These are phyloP conservation scores for Remorina albescens DNA, from an alignment of 2,797 vertebrate genomes.

Conservation along the genomic window DNA sequence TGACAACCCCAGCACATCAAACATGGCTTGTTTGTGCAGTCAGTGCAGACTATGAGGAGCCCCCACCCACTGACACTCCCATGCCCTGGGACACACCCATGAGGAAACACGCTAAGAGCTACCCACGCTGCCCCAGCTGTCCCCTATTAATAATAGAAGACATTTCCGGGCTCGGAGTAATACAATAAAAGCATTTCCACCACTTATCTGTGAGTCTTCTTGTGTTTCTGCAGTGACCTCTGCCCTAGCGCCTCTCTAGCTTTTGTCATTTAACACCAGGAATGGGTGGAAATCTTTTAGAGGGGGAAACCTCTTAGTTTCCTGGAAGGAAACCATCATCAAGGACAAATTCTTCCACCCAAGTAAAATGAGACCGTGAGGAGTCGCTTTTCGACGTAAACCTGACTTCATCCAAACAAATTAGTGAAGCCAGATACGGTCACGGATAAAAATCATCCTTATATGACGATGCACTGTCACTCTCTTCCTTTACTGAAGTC, in stretches of 20 bases:
- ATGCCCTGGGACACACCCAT: conserved; percentile 20
- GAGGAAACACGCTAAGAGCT: conserved; percentile 62
- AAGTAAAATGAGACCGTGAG: conserved; percentile 7
- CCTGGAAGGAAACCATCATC: conserved; percentile 10
- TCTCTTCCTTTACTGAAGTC: conserved; percentile 6
- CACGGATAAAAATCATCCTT: not conserved
- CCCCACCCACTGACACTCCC: conserved; percentile 30
- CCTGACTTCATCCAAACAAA: not conserved
- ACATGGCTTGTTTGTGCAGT: not conserved
- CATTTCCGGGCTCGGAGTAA: conserved; percentile 48
- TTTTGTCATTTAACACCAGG: not conserved
- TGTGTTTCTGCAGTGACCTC: conserved; percentile 37
- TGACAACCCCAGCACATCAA: not conserved
- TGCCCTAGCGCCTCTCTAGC: not conserved
- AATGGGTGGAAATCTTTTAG: not conserved
- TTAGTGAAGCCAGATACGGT: conserved; percentile 26
- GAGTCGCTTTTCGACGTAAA: conserved; percentile 9
- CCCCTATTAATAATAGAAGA: conserved; percentile 77
- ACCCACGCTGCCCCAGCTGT: conserved; percentile 59
- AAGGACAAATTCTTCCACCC: conserved; percentile 12
- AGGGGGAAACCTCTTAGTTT: not conserved
- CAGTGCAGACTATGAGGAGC: conserved; percentile 9
- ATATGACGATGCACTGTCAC: not conserved
- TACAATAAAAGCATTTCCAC: conserved; percentile 60
- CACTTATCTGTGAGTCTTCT: conserved; percentile 27